Base-by-base conservation (phyloP, 2,888 invertebrate genomes). In the Copidosoma aretas region DNA sequence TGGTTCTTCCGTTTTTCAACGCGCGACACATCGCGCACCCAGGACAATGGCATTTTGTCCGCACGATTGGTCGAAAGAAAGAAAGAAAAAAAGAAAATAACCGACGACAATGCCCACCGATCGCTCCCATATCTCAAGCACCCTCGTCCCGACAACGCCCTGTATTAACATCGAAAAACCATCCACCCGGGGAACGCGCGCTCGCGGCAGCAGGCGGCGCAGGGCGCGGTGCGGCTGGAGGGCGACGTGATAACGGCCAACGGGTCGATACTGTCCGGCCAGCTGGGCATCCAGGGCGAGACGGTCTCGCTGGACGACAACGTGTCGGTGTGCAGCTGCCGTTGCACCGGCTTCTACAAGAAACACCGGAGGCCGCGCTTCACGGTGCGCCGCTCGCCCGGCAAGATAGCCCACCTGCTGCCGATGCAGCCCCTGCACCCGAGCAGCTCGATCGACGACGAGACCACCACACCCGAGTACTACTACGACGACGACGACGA, bases 241-340 rank as follows among this genome's bases (percentile, higher is more conserved):
- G 97, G 98, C 71, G 98, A 98, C 87, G 95, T 98, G 77, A 98
- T 98, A 84, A 95, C 95, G 70, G 94, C 95, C 56, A 95, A 95
- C 80, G 95, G 95, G 70, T 95, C 93, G 75, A 94, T 95, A 78
- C 85, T 95, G 77, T 91, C 94, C 75, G 93, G 94, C 65, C 85
- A 85, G 69, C 79, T 84, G 63, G 83, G 85, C 59, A 84, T 81
- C 74, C 84, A 84, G 74, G 84, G 84, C 64, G 84, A 84, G 72
- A 82, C 83, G 73, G 79, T 81, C 75, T 84, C 84, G 70, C 75
- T 84, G 68, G 84, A 84, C 73, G 82, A 84, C 70, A 81, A 81
- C 60, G 80, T 83, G 41, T 84, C 84, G 22, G 85, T 85, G 21
- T 86, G 86, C 77, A 85, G 85, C 75, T 86, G 85, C 77, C 84